Evolutionary conservation across 2,797 vertebrate genomes (phyloP).

Genomic region (Epinephelus coioides): DNA sequence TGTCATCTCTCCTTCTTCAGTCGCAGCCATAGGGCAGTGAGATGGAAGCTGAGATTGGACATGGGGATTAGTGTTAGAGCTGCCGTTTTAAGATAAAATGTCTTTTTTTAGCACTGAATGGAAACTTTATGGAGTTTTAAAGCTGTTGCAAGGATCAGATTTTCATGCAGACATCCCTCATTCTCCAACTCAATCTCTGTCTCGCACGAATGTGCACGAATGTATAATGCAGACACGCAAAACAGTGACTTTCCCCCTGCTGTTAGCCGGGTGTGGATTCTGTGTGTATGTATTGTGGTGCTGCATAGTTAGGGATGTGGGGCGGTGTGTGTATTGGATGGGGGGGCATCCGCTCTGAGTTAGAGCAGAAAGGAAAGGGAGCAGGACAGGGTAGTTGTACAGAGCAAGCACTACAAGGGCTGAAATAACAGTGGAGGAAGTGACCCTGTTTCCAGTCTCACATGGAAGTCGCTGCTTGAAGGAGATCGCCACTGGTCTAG

Average conservation of each 20-base stretch:
- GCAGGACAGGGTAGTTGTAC: slow-evolving; percentile 56
- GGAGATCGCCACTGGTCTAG: slow-evolving; percentile 38
- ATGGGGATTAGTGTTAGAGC: slow-evolving; percentile 45
- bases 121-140: slow-evolving; percentile 42
- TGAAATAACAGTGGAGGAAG: slow-evolving; percentile 76
- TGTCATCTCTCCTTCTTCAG: slow-evolving; percentile 59
- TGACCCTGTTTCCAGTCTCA: slow-evolving; percentile 57
- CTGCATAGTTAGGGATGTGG: slow-evolving; percentile 54
- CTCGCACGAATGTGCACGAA: slow-evolving; percentile 21
- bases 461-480: slow-evolving; percentile 60
- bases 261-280: slow-evolving; percentile 53
- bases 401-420: slow-evolving; percentile 56
- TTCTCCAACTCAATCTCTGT: slow-evolving; percentile 14
- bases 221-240: slow-evolving; percentile 37
- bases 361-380: slow-evolving; percentile 65
- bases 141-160: slow-evolving; percentile 3
- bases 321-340: slow-evolving; percentile 41
- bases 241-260: slow-evolving; percentile 56
- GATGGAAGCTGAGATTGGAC: slow-evolving; percentile 55
- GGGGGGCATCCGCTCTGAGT: slow-evolving; percentile 63
- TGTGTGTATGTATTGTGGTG: slow-evolving; percentile 61
- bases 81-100: slow-evolving; percentile 49
- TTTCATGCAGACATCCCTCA: slow-evolving; percentile 23
- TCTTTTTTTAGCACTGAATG: slow-evolving; percentile 14
- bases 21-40: slow-evolving; percentile 26